Conservation (phyloP, 2,113 vertebrate genomes). For the Nerophis lumbriciformis region DNA sequence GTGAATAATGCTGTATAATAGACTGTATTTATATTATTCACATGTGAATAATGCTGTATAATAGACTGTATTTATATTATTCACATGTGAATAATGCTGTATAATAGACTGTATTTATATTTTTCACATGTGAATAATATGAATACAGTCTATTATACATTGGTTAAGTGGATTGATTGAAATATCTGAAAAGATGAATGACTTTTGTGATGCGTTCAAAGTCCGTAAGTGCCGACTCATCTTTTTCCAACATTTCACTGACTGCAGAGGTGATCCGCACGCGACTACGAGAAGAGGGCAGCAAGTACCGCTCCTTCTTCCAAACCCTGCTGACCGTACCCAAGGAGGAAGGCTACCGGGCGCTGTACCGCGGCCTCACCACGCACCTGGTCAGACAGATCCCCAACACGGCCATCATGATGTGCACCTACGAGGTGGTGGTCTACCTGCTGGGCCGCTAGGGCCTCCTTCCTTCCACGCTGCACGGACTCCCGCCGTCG, state of each 20-base stretch:
- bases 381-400: slow-evolving; percentile 96
- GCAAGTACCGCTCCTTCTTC: slow-evolving; percentile 94
- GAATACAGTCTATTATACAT: too few relatives aligned
- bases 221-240: not conserved
- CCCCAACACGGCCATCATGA: slow-evolving; percentile 98
- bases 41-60: too few relatives aligned
- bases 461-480: slow-evolving; percentile 36
- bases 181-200: too few relatives aligned
- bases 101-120: too few relatives aligned
- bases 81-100: too few relatives aligned
- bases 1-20: too few relatives aligned
- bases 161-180: too few relatives aligned
- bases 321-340: slow-evolving; percentile 87
- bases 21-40: too few relatives aligned
- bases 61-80: too few relatives aligned
- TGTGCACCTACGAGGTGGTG: slow-evolving; percentile 97
- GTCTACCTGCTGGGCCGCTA: slow-evolving; percentile 92
- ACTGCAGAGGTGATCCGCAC: slow-evolving; percentile 94
- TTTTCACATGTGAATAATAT: too few relatives aligned
- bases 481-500: slow-evolving; percentile 14
- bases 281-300: slow-evolving; percentile 96
- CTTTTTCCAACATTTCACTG: slow-evolving; percentile 1
- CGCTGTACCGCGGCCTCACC: slow-evolving; percentile 92
- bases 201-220: not conserved
- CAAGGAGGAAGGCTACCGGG: slow-evolving; percentile 89